Evolutionary conservation across 2,888 invertebrate genomes (phyloP), one percentile per base, ranked within the genome.

Genomic region (Euclidia mi): DNA sequence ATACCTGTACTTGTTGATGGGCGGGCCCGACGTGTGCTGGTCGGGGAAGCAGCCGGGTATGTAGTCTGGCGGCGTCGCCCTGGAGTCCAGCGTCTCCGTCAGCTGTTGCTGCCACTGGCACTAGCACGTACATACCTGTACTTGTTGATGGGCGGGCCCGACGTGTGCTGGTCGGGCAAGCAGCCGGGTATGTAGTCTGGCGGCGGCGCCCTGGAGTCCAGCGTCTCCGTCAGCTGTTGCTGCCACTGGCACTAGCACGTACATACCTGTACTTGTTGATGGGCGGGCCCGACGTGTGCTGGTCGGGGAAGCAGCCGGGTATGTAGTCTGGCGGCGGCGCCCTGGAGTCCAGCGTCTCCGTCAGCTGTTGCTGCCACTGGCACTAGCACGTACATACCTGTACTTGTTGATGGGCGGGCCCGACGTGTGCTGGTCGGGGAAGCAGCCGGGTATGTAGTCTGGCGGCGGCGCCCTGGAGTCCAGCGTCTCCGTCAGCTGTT

Each of bases 31-130:
- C 0, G 95, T 94, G 58, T 94, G 95, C 62, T 96, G 96, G 82
- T 98, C 98, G 2, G 98, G 96, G 86, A 97, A 97, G 87, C 98
- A 98, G 25, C 98, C 98, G 6, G 99, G 98, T 78, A 99, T 98
- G 88, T 97, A 99, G 91, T 98, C 97, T 0, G 95, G 94, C 0
- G 98, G 97, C 1, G 98, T 96, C n/a, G 98, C 96, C 60, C 97
- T 96, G 0, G 95, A 85, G 73, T 98, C 97, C 48, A 98, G 82
- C 68, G 97, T 97, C 65, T 97, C 97, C 37, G 96, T 96, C 31
- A 98, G 94, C 60, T 96, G 95, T 60, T 97, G 97, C 85, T 98
- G 97, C 99, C 99, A 99, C 61, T 97, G 97, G 53, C 97, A 97
- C 51, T 99, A 95, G 28, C 97, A 96, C 46, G n/a, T n/a, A n/a